A percentile compares a stretch with the other conserved stretches of the same genome.
Conservation (phyloP, 2,113 vertebrate species). For the Chaenogobius annularis region DNA sequence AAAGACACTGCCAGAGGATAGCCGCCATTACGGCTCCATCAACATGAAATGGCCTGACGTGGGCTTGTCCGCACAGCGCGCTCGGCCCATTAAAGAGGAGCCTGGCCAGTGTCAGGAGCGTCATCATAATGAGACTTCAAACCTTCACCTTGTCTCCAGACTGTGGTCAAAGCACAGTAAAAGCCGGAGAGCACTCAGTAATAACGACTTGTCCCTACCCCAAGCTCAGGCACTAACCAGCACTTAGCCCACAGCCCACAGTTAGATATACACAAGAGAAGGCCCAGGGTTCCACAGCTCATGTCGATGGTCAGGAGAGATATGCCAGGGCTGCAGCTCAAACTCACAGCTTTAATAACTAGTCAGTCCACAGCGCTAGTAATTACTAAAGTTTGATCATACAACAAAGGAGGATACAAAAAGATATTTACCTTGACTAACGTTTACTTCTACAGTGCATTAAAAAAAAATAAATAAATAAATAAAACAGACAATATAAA, state of each 20-base stretch:
- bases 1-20: conserved; percentile 76
- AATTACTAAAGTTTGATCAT: no score
- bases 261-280: conserved; percentile 67
- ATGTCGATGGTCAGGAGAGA: conserved; percentile 9
- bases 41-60: conserved; percentile 76
- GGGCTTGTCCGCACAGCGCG: conserved; percentile 54
- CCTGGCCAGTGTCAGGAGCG: conserved; percentile 76
- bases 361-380: not conserved
- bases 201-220: conserved; percentile 61
- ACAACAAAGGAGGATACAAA: no score
- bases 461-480: no score
- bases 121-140: conserved; percentile 77
- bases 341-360: not conserved
- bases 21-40: conserved; percentile 79
- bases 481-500: no score
- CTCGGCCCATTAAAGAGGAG: conserved; percentile 76
- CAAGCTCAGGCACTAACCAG: conserved; percentile 15
- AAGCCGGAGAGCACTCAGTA: conserved; percentile 50
- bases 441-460: no score
- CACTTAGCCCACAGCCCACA: conserved; percentile 59
- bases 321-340: not conserved
- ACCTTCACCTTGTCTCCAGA: conserved; percentile 75
- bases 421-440: no score
- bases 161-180: conserved; percentile 71
- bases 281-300: conserved; percentile 43